Evolutionary conservation across 2,113 vertebrate genomes (phyloP).

Genomic region (Anarrhichthys ocellatus): DNA sequence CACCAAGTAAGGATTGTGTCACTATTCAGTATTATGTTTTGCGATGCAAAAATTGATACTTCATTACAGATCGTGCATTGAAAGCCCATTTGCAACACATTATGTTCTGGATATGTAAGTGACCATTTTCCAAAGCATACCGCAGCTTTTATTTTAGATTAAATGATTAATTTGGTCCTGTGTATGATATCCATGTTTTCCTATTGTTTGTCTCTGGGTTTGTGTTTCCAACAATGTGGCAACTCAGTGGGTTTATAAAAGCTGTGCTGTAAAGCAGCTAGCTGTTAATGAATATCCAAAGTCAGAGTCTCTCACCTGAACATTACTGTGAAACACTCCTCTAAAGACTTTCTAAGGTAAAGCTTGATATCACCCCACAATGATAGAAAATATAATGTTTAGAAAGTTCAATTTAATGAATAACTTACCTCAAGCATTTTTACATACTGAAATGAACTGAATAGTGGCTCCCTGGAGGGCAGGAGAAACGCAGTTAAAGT

Average conservation of each 20-base stretch:
- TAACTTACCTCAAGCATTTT: background rate
- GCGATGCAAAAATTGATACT: background rate
- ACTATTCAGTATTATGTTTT: background rate
- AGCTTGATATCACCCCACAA: background rate
- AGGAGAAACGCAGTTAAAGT: background rate
- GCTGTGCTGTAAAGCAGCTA: background rate
- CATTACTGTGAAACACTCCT: background rate
- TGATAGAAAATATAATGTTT: background rate
- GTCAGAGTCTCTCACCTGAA: background rate
- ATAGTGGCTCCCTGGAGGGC: background rate
- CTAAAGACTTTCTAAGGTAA: background rate
- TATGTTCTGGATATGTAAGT: background rate
- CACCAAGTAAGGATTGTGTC: background rate
- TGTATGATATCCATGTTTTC: background rate
- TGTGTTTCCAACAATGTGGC: background rate
- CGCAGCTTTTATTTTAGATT: background rate
- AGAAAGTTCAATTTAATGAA: background rate
- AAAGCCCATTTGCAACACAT: background rate
- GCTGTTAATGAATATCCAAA: background rate
- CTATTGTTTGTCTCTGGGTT: background rate
- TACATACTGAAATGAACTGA: background rate
- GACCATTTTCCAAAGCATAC: conserved; percentile 28
- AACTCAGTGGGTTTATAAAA: background rate
- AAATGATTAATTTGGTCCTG: background rate
- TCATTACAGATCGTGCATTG: conserved; percentile 1